Conservation (phyloP, 2,888 invertebrate species). For the Chironomus riparius region DNA sequence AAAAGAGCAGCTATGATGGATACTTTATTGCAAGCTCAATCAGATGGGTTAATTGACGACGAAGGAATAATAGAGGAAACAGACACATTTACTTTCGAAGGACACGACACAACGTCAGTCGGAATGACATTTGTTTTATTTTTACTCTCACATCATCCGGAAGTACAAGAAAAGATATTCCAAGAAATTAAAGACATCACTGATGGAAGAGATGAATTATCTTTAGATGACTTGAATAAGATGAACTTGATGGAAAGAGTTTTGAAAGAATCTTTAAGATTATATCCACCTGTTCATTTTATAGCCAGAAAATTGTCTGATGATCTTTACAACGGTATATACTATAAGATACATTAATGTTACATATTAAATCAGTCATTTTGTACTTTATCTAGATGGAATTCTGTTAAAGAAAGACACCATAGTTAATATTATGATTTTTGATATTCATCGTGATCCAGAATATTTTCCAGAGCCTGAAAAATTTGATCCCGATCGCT, state of each 20-base stretch:
- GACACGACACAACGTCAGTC: slow-evolving; percentile 41
- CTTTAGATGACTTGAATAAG: not conserved
- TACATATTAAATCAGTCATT: too few relatives aligned
- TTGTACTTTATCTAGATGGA: too few relatives aligned
- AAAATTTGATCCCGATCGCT: slow-evolving; percentile 52
- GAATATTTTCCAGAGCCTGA: slow-evolving; percentile 55
- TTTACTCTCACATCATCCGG: slow-evolving; percentile 33
- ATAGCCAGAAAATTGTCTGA: slow-evolving; percentile 38
- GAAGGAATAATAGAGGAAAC: slow-evolving; percentile 36
- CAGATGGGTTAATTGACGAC: slow-evolving; percentile 32
- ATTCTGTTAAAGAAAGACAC: slow-evolving; percentile 32
- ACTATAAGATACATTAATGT: too few relatives aligned
- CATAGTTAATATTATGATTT: slow-evolving; percentile 37
- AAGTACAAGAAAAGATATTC: slow-evolving; percentile 32
- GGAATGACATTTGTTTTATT: slow-evolving; percentile 31
- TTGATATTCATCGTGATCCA: slow-evolving; percentile 52
- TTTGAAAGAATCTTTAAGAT: slow-evolving; percentile 32
- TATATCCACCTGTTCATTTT: slow-evolving; percentile 43
- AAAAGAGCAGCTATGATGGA: slow-evolving; percentile 35
- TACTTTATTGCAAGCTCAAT: slow-evolving; percentile 32
- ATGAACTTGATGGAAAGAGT: not conserved
- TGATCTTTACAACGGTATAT: slow-evolving; percentile 33
- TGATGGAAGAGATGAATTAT: slow-evolving; percentile 27
- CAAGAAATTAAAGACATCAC: slow-evolving; percentile 36
- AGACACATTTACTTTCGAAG: slow-evolving; percentile 29